A percentile compares a stretch with the other conserved stretches of the same genome.
Conservation (phyloP, 2,113 vertebrate genomes). For the Thunnus maccoyii region DNA sequence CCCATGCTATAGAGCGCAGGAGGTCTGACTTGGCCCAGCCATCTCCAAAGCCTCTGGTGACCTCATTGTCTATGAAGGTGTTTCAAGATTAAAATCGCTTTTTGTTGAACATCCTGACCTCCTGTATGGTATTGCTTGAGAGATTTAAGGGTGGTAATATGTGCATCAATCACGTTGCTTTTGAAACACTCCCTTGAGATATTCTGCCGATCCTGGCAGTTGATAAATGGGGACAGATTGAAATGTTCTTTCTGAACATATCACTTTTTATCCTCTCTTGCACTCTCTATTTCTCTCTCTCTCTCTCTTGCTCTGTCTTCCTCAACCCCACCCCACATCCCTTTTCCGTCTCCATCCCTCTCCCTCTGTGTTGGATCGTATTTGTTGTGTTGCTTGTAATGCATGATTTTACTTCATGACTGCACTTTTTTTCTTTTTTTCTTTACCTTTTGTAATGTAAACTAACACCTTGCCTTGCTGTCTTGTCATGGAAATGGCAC, state of each 20-base stretch:
- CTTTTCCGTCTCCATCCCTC: conserved; percentile 49
- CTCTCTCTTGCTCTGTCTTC: conserved; percentile 35
- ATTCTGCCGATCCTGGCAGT: conserved; percentile 45
- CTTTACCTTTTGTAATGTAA: conserved; percentile 72
- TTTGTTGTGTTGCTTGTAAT: conserved; percentile 71
- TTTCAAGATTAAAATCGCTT: conserved; percentile 66
- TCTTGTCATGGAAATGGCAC: conserved; percentile 83
- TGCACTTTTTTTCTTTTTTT: conserved; percentile 52
- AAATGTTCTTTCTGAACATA: conserved; percentile 66
- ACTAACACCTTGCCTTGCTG: conserved; percentile 81
- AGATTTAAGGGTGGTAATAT: conserved; percentile 61
- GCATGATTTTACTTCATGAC: conserved; percentile 74
- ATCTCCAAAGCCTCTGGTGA: conserved; percentile 35
- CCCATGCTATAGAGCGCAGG: conserved; percentile 21
- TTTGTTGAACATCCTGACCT: conserved; percentile 61
- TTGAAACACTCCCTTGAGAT: conserved; percentile 58
- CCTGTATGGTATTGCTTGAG: conserved; percentile 53
- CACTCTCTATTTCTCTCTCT: neutral
- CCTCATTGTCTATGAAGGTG: conserved; percentile 48
- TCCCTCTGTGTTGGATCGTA: conserved; percentile 58
- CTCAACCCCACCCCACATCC: conserved; percentile 13
- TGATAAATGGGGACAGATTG: conserved; percentile 70
- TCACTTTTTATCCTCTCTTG: conserved; percentile 36
- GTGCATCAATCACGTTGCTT: conserved; percentile 66
- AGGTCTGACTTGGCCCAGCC: conserved; percentile 25